Evolutionary conservation across 2,113 vertebrate species (phyloP).

Genomic region (Isichthys henryi): DNA sequence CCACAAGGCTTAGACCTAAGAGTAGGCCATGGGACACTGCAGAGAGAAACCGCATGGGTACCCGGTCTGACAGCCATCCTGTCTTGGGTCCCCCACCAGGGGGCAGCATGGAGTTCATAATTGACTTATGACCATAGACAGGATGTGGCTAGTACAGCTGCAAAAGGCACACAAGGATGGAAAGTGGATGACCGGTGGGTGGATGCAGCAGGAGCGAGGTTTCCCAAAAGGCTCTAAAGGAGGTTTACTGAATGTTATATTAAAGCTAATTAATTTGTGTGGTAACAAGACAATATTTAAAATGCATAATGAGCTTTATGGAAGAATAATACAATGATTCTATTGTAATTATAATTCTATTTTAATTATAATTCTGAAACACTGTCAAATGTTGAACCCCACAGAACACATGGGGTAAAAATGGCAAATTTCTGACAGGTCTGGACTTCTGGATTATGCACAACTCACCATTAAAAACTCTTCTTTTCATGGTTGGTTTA

Average conservation of each 20-base stretch:
- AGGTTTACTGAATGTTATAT: not conserved
- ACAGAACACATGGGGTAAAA: not conserved
- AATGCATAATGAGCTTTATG: not conserved
- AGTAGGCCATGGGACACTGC: not conserved
- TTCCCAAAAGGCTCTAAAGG: not conserved
- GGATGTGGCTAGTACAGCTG: not conserved
- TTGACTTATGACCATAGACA: not conserved
- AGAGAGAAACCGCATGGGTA: not conserved
- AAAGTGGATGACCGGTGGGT: not conserved
- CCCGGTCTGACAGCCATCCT: not conserved
- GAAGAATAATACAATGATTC: not conserved
- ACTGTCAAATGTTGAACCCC: constrained; percentile 9
- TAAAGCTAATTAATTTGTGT: not conserved
- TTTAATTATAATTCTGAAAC: constrained; percentile 14
- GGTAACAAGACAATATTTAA: not conserved
- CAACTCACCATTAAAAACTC: constrained; percentile 11
- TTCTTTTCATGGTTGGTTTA: constrained; percentile 4
- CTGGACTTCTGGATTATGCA: not conserved
- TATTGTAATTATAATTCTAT: constrained; percentile 7
- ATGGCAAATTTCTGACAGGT: constrained; percentile 10
- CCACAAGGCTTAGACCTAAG: not conserved
- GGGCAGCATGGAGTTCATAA: not conserved
- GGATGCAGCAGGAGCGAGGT: not conserved
- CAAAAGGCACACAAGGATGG: not conserved
- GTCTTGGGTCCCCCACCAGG: not conserved